Conservation (phyloP, 1,140 invertebrate genomes). For the Micrasema minimum region DNA sequence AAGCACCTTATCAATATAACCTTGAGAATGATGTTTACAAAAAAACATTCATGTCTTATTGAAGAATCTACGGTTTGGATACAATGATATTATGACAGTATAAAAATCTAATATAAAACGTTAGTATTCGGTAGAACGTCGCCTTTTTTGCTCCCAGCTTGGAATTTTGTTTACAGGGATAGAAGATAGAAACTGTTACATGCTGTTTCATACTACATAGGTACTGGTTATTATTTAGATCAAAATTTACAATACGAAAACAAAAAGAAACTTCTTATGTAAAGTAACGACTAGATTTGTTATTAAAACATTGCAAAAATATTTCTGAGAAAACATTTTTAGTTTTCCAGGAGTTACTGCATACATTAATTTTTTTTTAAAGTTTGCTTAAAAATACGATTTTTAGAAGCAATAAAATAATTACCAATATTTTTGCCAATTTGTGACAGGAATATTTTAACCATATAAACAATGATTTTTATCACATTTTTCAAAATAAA, state of each 20-base stretch:
- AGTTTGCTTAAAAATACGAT: neutral
- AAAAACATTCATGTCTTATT: neutral
- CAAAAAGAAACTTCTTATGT: neutral
- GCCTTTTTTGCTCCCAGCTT: conserved; percentile 24
- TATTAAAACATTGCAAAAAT: neutral
- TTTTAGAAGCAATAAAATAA: neutral
- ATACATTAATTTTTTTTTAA: too few species aligned
- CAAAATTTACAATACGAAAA: neutral
- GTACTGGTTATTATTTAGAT: neutral
- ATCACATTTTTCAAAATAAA: too few species aligned
- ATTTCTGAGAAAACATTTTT: neutral
- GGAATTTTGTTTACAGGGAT: conserved; percentile 33
- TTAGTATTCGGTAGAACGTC: conserved; percentile 6
- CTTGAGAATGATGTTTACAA: too few species aligned
- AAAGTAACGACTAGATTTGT: neutral
- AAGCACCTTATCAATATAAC: too few species aligned
- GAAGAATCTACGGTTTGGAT: neutral
- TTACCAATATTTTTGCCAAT: too few species aligned
- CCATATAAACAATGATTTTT: too few species aligned
- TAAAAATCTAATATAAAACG: conserved; percentile 14
- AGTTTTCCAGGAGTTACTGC: too few species aligned
- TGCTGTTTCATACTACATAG: neutral
- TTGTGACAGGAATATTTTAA: too few species aligned
- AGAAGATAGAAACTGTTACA: neutral
- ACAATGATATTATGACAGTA: neutral